phyloP scores from a whole-genome alignment of 2,888 invertebrate species.

The Leptinotarsa haldemani region DNA sequence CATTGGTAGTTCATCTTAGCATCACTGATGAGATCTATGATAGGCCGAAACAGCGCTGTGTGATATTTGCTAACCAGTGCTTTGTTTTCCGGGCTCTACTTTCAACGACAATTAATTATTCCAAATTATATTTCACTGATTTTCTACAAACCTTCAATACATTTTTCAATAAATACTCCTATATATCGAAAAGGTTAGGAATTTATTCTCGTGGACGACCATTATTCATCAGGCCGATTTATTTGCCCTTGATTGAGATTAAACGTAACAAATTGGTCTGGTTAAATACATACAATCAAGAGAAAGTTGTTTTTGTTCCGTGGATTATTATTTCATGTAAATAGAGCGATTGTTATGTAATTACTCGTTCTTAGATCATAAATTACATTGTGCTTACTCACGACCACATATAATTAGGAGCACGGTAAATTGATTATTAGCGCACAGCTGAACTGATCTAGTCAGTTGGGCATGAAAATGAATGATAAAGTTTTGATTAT shows the following conservation, averaged over 20 bases:
- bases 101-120: too few species aligned
- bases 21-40: too few species aligned
- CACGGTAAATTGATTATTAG: conserved; percentile 16
- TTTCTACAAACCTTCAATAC: too few species aligned
- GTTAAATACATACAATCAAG: conserved; percentile 18
- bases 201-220: not conserved
- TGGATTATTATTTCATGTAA: conserved; percentile 18
- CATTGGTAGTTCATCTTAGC: too few species aligned
- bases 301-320: conserved; percentile 20
- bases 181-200: not conserved
- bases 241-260: conserved; percentile 5
- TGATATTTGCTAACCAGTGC: too few species aligned
- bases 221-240: not conserved
- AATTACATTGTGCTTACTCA: conserved; percentile 11
- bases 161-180: too few species aligned
- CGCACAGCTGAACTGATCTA: conserved; percentile 9
- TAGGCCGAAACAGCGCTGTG: too few species aligned
- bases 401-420: conserved; percentile 13
- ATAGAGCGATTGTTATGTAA: conserved; percentile 21
- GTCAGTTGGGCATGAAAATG: not conserved
- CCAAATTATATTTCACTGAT: too few species aligned
- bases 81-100: too few species aligned
- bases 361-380: conserved; percentile 21
- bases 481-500: not conserved
- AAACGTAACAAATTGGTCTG: conserved; percentile 12